Evolutionary conservation across 1,140 invertebrate species (phyloP), one percentile per base, ranked within the genome.

Genomic region (Hycleus cichorii): DNA sequence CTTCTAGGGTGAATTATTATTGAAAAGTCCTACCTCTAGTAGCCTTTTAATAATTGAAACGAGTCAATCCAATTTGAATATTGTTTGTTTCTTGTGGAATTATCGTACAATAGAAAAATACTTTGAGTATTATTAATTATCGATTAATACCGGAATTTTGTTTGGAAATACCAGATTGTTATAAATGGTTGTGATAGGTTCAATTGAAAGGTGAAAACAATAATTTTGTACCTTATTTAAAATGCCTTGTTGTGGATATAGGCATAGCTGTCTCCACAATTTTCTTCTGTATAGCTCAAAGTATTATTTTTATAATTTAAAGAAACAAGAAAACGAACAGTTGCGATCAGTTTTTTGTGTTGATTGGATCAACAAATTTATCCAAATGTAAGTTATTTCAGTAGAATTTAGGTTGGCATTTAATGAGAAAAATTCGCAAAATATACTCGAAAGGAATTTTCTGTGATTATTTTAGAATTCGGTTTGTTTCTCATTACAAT

Each of bases 1-100:
- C 68, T 70, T 72, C 61, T 70, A 65, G 18, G 18, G 18, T 11
- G 11, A 9, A 11, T 24, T 45, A 9, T 12, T 45, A 45, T 45
- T 11, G n/a, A 6, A 11, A 45, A 45, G 43, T 45, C 18, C 18
- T 11, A 12, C 43, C 43, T 45, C 11, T 45, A 24, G 43, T 6
- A 45, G 18, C n/a, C 18, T 45, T 24, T 4, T 12, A 12, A 12
- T 45, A 6, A 12, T 24, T 45, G 5, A 11, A 11, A 11, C 9
- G 43, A 45, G n/a, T 45, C 11, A 6, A 24, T 4, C 18, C 43
- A 24, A 12, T 45, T 24, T 9, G n/a, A 45, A 45, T 45, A 12
- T 45, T 24, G 5, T 45, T 45, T 18, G 9, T 24, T 18, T 26
- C 18, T 26, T 46, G 44, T 4, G 4, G 32, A 7, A 32, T 5